Conservation (phyloP, 2,113 vertebrate species). For the Chascanopsetta lugubris region DNA sequence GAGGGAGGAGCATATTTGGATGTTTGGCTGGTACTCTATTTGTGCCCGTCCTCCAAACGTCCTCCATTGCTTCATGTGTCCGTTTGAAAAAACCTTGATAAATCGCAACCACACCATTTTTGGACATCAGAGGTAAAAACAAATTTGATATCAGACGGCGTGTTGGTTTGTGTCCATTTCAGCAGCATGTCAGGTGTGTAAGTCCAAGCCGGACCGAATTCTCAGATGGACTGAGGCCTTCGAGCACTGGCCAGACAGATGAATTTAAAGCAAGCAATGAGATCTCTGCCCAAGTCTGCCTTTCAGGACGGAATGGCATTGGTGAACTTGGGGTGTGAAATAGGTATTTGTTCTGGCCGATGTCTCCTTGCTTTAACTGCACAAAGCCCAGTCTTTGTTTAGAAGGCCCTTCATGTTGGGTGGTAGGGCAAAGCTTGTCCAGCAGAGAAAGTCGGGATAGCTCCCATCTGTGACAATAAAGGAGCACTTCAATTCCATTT, state of each 20-base stretch:
- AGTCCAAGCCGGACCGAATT: constrained; percentile 65
- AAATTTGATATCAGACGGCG: constrained; percentile 55
- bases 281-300: constrained; percentile 49
- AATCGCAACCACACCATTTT: constrained; percentile 60
- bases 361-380: constrained; percentile 49
- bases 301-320: constrained; percentile 49
- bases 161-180: constrained; percentile 58
- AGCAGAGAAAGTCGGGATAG: constrained; percentile 58
- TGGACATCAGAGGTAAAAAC: constrained; percentile 60
- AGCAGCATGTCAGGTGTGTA: constrained; percentile 69
- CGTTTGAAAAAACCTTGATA: constrained; percentile 58
- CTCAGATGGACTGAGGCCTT: constrained; percentile 70
- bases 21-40: constrained; percentile 64
- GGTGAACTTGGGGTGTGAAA: constrained; percentile 57
- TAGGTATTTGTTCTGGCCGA: constrained; percentile 55
- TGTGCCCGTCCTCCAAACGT: constrained; percentile 61
- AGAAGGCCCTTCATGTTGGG: constrained; percentile 61
- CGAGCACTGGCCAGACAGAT: constrained; percentile 56
- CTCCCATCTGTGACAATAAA: constrained; percentile 63
- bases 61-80: constrained; percentile 54
- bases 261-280: constrained; percentile 65
- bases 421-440: constrained; percentile 60
- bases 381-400: constrained; percentile 47
- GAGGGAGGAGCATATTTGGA: constrained; percentile 59
- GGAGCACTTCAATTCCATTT: constrained; percentile 52